Percentiles rank a stretch among this genome's conserved stretches.
Conservation (phyloP, 2,888 invertebrate genomes). For the Rotaria sp. region DNA sequence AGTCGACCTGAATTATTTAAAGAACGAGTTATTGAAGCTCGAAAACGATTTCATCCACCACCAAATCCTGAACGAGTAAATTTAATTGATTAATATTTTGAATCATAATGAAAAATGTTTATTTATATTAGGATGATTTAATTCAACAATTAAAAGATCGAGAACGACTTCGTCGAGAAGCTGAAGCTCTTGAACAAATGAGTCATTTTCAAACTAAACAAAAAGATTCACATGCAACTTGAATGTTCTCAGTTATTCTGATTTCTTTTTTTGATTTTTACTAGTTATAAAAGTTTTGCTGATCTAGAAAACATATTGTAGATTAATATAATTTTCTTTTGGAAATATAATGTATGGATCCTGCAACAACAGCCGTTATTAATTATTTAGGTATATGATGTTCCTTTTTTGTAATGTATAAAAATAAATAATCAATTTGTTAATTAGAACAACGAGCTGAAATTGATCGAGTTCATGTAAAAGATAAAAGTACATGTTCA, state of each 20-base stretch:
- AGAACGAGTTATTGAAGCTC: neutral
- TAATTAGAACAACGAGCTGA: constrained; percentile 30
- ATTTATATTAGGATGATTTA: neutral
- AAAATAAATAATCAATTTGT: too few relatives aligned
- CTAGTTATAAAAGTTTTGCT: neutral
- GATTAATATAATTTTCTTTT: neutral
- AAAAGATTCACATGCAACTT: neutral
- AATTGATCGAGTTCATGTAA: constrained; percentile 29
- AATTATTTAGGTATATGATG: neutral
- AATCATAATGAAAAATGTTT: neutral
- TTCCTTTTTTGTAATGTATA: too few relatives aligned
- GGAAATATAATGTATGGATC: neutral
- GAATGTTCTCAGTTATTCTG: neutral
- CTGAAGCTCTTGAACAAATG: constrained; percentile 17
- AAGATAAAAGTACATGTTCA: constrained; percentile 11
- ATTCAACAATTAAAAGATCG: neutral
- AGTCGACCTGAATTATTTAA: constrained; percentile 23
- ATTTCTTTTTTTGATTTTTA: neutral
- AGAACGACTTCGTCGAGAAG: neutral
- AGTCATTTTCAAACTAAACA: neutral
- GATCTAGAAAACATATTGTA: neutral
- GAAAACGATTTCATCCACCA: constrained; percentile 7
- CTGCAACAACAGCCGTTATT: constrained; percentile 31
- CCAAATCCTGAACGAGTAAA: constrained; percentile 17
- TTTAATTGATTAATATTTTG: neutral